Percentiles rank a stretch among this genome's conserved stretches.
phyloP scores from a whole-genome alignment of 1,140 invertebrate species.

The Calycopis cecrops region DNA sequence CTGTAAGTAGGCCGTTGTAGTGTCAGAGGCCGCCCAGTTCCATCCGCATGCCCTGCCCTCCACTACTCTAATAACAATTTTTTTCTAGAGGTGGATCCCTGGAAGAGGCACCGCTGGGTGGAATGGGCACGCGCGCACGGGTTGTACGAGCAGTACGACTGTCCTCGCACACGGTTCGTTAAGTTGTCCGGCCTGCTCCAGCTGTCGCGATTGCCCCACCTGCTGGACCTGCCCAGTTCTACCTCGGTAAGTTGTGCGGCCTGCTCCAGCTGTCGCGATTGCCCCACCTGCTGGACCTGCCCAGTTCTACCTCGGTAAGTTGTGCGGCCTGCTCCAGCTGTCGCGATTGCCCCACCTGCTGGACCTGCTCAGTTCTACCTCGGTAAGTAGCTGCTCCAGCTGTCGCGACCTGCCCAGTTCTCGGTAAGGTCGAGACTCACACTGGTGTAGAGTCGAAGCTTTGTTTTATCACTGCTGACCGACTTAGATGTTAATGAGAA shows the following conservation, averaged over 20 bases:
- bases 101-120: constrained; percentile 61
- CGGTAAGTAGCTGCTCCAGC: constrained; percentile 53
- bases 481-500: too few relatives aligned
- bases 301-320: constrained; percentile 55
- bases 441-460: too few relatives aligned
- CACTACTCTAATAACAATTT: background rate
- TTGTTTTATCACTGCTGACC: too few relatives aligned
- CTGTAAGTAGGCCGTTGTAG: too few relatives aligned
- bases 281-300: constrained; percentile 57
- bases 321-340: constrained; percentile 51
- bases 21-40: background rate
- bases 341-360: constrained; percentile 57
- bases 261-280: constrained; percentile 53
- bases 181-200: constrained; percentile 55
- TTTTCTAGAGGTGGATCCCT: constrained; percentile 48
- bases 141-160: constrained; percentile 55
- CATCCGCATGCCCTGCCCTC: background rate
- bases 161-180: constrained; percentile 49
- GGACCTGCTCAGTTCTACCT: constrained; percentile 56
- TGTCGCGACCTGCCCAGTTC: constrained; percentile 56
- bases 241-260: constrained; percentile 53
- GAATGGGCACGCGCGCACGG: constrained; percentile 56
- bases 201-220: constrained; percentile 50
- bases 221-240: constrained; percentile 59
- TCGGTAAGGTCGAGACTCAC: too few relatives aligned